Percentiles rank a stretch among this genome's conserved stretches.
These are phyloP conservation scores for Sebastes iracundus DNA, from an alignment of 2,797 vertebrate genomes.

Conservation along the genomic window DNA sequence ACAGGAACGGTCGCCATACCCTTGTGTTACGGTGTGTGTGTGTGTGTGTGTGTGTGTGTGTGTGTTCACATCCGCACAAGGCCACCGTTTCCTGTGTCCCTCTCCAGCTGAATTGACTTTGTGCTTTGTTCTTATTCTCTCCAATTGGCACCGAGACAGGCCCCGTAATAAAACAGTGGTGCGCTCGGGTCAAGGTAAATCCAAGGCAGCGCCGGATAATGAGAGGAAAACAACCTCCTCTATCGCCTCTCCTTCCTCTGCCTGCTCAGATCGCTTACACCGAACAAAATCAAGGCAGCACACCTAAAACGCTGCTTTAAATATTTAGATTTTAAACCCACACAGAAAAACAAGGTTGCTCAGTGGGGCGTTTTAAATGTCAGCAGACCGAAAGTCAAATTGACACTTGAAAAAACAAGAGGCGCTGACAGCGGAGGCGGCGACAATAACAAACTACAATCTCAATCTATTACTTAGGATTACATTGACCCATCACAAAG, in stretches of 20 bases:
- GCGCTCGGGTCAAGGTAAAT: constrained; percentile 61
- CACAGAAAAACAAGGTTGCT: background rate
- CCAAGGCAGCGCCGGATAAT: constrained; percentile 34
- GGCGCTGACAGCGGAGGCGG: background rate
- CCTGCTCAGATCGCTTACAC: background rate
- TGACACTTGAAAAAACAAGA: constrained; percentile 9
- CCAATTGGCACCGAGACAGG: constrained; percentile 42
- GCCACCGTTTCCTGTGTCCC: background rate
- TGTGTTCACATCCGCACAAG: background rate
- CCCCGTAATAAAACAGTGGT: constrained; percentile 54
- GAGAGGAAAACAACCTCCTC: constrained; percentile 39
- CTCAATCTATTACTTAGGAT: constrained; percentile 37
- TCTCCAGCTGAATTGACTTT: constrained; percentile 48
- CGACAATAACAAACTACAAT: constrained; percentile 7
- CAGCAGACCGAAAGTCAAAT: constrained; percentile 19
- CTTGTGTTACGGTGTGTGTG: constrained; percentile 1
- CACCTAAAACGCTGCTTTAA: constrained; percentile 8
- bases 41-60: background rate
- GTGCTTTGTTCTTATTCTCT: constrained; percentile 53
- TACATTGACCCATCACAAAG: constrained; percentile 22
- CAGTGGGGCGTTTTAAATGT: constrained; percentile 29
- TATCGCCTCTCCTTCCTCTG: background rate
- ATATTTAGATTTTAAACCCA: constrained; percentile 20
- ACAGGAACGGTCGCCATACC: constrained; percentile 34
- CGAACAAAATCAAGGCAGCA: background rate